phyloP scores from a whole-genome alignment of 2,797 vertebrate species.

The Amniataba percoides region DNA sequence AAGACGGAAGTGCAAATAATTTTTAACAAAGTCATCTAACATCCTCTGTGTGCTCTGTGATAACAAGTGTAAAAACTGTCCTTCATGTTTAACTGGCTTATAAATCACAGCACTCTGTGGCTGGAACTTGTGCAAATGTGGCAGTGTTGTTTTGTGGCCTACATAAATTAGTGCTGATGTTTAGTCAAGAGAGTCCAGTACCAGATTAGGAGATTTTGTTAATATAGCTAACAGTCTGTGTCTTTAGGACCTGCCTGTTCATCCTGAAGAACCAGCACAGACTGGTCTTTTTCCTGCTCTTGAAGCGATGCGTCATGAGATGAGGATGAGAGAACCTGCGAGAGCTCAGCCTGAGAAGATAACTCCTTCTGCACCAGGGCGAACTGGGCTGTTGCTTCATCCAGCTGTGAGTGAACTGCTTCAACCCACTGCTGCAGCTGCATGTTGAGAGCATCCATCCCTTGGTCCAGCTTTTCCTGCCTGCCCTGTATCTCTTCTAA shows the following conservation, averaged over 20 bases:
- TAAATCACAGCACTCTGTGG: conserved; percentile 3
- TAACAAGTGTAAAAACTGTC: conserved; percentile 33
- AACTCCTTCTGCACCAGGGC: conserved; percentile 71
- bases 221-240: conserved; percentile 63
- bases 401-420: conserved; percentile 79
- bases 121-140: conserved; percentile 54
- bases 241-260: conserved; percentile 46
- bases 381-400: conserved; percentile 72
- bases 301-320: conserved; percentile 18
- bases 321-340: conserved; percentile 23
- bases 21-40: conserved; percentile 25
- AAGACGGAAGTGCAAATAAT: conserved; percentile 34
- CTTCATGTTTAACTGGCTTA: conserved; percentile 51
- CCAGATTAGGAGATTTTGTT: conserved; percentile 34
- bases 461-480: conserved; percentile 84
- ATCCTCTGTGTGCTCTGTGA: neutral
- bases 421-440: conserved; percentile 84
- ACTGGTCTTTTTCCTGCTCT: conserved; percentile 41
- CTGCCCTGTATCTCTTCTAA: conserved; percentile 80
- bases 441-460: conserved; percentile 70
- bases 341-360: conserved; percentile 36
- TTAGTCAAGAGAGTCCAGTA: conserved; percentile 32
- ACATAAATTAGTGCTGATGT: conserved; percentile 39
- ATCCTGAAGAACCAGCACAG: conserved; percentile 50
- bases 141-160: conserved; percentile 28